A percentile compares a stretch with the other conserved stretches of the same genome.
phyloP scores from a whole-genome alignment of 2,888 invertebrate genomes.

The Lacanobia wlatinum region DNA sequence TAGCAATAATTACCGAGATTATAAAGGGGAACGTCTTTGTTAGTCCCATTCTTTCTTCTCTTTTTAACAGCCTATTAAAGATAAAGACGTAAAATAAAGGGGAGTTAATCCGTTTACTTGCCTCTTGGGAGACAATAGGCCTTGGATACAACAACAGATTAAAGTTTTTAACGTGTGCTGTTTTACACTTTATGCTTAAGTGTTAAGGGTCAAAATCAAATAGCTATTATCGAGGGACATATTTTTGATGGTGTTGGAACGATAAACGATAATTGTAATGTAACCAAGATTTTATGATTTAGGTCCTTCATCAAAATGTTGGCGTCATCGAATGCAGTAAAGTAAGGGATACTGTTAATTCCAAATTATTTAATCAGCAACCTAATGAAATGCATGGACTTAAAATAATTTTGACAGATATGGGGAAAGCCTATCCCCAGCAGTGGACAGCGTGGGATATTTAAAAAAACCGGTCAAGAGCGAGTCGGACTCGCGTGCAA shows the following conservation, averaged over 20 bases:
- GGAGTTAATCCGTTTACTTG: slow-evolving; percentile 65
- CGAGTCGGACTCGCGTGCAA: too few species aligned
- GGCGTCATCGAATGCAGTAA: slow-evolving; percentile 10
- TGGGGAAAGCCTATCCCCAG: neutral
- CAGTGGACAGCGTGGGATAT: neutral
- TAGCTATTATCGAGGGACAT: slow-evolving; percentile 25
- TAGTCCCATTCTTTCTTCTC: slow-evolving; percentile 60
- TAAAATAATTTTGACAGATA: neutral
- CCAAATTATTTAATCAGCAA: neutral
- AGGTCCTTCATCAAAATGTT: slow-evolving; percentile 35
- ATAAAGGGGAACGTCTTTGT: slow-evolving; percentile 59
- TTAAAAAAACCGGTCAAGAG: too few species aligned
- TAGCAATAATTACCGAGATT: slow-evolving; percentile 66
- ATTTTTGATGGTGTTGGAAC: slow-evolving; percentile 30
- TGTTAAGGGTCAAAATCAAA: slow-evolving; percentile 24
- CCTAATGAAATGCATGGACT: neutral
- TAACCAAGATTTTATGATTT: slow-evolving; percentile 53
- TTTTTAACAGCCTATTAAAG: slow-evolving; percentile 62
- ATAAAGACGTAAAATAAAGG: slow-evolving; percentile 63
- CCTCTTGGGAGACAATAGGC: slow-evolving; percentile 54
- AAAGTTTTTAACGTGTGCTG: slow-evolving; percentile 24
- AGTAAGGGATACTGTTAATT: neutral
- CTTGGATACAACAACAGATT: slow-evolving; percentile 43
- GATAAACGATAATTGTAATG: slow-evolving; percentile 59
- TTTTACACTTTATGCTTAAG: slow-evolving; percentile 29